Evolutionary conservation across 35 echinoderm and acorn worm genomes (phyloP).

Genomic region (Ptychodera flava): DNA sequence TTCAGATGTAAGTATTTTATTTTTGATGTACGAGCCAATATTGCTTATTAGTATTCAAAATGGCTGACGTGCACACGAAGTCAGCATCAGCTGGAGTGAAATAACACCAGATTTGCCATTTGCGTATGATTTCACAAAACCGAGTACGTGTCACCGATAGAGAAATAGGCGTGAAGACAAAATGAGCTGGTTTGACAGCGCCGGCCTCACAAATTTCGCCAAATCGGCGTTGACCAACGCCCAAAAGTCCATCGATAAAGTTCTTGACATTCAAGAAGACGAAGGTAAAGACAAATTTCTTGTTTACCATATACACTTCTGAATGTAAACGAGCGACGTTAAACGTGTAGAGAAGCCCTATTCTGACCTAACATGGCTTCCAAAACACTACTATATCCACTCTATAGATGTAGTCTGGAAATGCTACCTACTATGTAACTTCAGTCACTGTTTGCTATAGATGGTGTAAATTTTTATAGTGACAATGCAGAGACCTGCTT

Average conservation of each 20-base stretch:
- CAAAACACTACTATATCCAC: no score
- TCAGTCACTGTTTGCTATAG: no score
- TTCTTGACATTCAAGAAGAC: constrained; percentile 83
- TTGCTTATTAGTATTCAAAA: background rate
- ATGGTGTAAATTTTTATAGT: no score
- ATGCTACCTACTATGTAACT: no score
- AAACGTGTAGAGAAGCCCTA: background rate
- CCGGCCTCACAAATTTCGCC: constrained; percentile 63
- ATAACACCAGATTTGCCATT: background rate
- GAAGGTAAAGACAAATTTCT: background rate
- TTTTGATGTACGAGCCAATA: background rate
- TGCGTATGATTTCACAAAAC: background rate
- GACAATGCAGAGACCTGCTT: no score
- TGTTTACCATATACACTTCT: background rate
- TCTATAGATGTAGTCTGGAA: no score
- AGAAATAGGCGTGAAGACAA: background rate
- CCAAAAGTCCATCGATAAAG: constrained; percentile 93
- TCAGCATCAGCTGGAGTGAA: background rate
- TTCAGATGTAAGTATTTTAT: no score
- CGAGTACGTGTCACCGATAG: background rate
- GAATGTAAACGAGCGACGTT: no score
- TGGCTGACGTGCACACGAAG: background rate
- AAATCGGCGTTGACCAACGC: constrained; percentile 86
- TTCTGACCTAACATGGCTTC: no score
- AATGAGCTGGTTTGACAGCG: constrained; percentile 97